A percentile compares a stretch with the other conserved stretches of the same genome.
Conservation (phyloP, 1,140 invertebrate species). For the Carcinoscorpius rotundicauda region DNA sequence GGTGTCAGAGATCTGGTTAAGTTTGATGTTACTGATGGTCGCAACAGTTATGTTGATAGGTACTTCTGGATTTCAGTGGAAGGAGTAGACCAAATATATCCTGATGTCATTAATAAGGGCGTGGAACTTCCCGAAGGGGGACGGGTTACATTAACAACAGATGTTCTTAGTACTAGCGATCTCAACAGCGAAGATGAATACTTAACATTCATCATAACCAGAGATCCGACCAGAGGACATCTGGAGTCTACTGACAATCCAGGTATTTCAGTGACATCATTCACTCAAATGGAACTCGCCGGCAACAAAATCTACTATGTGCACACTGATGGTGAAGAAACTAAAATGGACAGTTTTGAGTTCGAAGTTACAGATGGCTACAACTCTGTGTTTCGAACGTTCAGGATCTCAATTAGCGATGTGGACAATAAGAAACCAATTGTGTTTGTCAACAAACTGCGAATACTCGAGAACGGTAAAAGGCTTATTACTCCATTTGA, state of each 20-base stretch:
- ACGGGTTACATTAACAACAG: conserved; percentile 30
- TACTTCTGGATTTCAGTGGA: conserved; percentile 35
- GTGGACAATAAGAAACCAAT: conserved; percentile 36
- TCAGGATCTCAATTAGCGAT: conserved; percentile 34
- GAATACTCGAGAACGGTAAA: conserved; percentile 31
- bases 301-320: conserved; percentile 35
- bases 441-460: conserved; percentile 28
- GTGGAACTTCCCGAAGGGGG: conserved; percentile 34
- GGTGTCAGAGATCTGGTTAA: conserved; percentile 34
- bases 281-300: conserved; percentile 34
- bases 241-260: conserved; percentile 30
- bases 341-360: conserved; percentile 36
- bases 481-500: conserved; percentile 35
- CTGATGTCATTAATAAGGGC: conserved; percentile 31
- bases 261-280: conserved; percentile 30
- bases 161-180: conserved; percentile 32
- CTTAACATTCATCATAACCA: conserved; percentile 32
- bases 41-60: conserved; percentile 33
- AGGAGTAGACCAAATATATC: conserved; percentile 32
- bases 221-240: conserved; percentile 32
- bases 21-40: conserved; percentile 36
- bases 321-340: conserved; percentile 32
- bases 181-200: conserved; percentile 31
- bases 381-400: conserved; percentile 33
- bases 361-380: conserved; percentile 36